These are phyloP conservation scores for Paracyclopina nana DNA, from an alignment of 1,140 invertebrate genomes.

Conservation along the genomic window DNA sequence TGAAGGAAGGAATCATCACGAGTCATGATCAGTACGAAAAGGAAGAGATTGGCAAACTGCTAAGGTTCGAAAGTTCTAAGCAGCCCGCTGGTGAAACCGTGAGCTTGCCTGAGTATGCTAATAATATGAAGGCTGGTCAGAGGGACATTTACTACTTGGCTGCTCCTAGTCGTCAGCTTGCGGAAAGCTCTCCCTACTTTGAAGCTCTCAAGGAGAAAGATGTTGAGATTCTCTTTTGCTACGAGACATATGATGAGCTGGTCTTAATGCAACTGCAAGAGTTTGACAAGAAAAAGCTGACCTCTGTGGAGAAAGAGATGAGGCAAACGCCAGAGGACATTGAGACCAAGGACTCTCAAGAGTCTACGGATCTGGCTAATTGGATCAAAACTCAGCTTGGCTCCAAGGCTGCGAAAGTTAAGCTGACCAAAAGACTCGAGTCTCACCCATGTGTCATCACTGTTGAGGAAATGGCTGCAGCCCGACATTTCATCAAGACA, in stretches of 20 bases:
- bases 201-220: slow-evolving; percentile 44
- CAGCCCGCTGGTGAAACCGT: slow-evolving; percentile 46
- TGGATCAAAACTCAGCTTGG: slow-evolving; percentile 47
- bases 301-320: slow-evolving; percentile 87
- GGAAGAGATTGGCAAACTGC: slow-evolving; percentile 73
- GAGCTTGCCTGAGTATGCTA: slow-evolving; percentile 61
- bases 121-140: slow-evolving; percentile 48
- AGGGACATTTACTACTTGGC: slow-evolving; percentile 80
- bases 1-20: slow-evolving; percentile 85
- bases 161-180: slow-evolving; percentile 71
- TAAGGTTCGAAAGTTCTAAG: slow-evolving; percentile 77
- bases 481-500: slow-evolving; percentile 76
- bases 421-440: slow-evolving; percentile 58
- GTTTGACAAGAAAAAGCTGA: slow-evolving; percentile 54
- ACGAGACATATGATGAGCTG: slow-evolving; percentile 85
- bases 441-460: slow-evolving; percentile 82
- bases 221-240: slow-evolving; percentile 82
- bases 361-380: slow-evolving; percentile 34
- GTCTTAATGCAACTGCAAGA: slow-evolving; percentile 71
- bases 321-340: slow-evolving; percentile 39
- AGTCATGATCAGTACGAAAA: slow-evolving; percentile 55
- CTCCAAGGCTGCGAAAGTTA: slow-evolving; percentile 56
- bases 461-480: slow-evolving; percentile 85
- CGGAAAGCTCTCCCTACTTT: slow-evolving; percentile 80
- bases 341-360: slow-evolving; percentile 21